Evolutionary conservation across 2,888 invertebrate species (phyloP), one percentile per base, ranked within the genome.

Genomic region (Ophion costatus): DNA sequence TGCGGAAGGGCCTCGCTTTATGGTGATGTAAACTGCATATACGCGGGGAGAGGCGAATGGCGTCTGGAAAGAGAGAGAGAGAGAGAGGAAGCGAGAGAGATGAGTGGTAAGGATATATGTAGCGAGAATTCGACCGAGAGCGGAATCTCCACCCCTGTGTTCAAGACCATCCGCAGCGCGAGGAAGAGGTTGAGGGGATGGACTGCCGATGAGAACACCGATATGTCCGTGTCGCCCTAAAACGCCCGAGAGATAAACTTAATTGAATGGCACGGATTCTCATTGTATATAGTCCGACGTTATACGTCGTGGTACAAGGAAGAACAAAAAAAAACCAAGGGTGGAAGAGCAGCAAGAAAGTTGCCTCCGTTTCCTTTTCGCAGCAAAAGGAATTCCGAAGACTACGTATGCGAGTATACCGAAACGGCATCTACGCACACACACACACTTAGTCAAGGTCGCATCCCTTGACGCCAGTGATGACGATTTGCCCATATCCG

Each of bases 221-320:
- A 84, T 85, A 86, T 84, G 83, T 86, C 87, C 80, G 88, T 87
- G 89, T 88, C 89, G 84, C 88, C 86, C 89, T 83, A 85, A 87
- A 87, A 86, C 83, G 86, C 86, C 78, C 67, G 66, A 79, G 80
- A 91, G 91, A 91, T 91, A 91, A 91, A 91, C 89, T 91, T 91
- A 91, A 91, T 91, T 91, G 91, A 91, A 91, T 91, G 89, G 89
- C 90, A 87, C 87, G 88, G 85, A 70, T 77, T 80, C 76, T 20
- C 61, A 71, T 76, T 59, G 71, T 71, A 76, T 70, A 70, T 80
- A 73, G 51, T 38, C 22, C 17, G 4, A 51, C 51, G 51, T 51
- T 51, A 51, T 51, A 51, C 51, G 51, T 51, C 17, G 17, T 14
- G 59, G 51, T 70, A n/a, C 63, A 51, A 22, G 22, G 20, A 17